Base-by-base conservation (phyloP, 2,888 invertebrate species). In the Microctonus hyperodae region DNA sequence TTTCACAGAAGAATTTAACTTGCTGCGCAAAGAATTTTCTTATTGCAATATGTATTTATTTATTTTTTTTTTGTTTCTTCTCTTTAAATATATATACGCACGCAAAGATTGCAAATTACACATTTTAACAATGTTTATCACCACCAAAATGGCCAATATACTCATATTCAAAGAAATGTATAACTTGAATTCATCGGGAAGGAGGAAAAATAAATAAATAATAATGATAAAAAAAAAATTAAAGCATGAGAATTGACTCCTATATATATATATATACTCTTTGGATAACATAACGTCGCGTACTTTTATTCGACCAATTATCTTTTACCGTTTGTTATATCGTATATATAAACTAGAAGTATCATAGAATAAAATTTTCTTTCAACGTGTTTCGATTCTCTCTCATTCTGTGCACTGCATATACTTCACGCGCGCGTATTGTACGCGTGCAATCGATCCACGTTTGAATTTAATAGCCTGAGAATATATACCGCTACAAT, bases 401-500 rank as follows among this genome's bases (percentile, higher is more conserved):
- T n/a, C n/a, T n/a, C n/a, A n/a, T n/a, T n/a, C n/a, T n/a, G n/a
- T n/a, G 13, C 9, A 7, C 44, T 9, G 44, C 53, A 28, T 53
- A 16, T 53, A 16, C 20, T 50, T 50, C n/a, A 20, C 6, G 35
- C 35, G 10, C 9, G 35, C 9, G 16, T 16, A 44, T 4, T 61
- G 22, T 56, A 51, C 31, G 20, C 37, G 37, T 35, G 56, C 62
- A 55, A 67, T 67, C 58, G 67, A 68, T 62, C 50, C 67, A 59
- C 68, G 68, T 61, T 62, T 58, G 62, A 59, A 44, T 63, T 67
- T 67, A 67, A 65, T 68, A 65, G 67, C 62, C 59, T 64, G 63
- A 60, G 50, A 67, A 69, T 67, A 69, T 66, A 60, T 62, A 69
- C 68, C 72, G 70, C 59, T 74, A 74, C 74, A 72, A 72, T 71